These are phyloP conservation scores for Hemiprocne comata DNA, from an alignment of 2,113 vertebrate species.

Conservation along the genomic window DNA sequence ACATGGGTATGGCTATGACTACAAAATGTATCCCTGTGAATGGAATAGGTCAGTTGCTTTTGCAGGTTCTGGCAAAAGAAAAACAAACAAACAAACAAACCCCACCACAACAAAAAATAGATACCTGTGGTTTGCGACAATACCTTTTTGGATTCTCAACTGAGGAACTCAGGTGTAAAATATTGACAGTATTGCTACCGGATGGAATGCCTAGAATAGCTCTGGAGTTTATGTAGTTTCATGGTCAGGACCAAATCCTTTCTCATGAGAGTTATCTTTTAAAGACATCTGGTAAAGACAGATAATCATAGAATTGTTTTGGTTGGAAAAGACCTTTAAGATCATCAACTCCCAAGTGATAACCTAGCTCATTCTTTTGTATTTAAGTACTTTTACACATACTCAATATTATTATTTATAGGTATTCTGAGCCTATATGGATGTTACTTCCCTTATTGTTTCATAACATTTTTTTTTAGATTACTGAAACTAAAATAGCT, in stretches of 20 bases:
- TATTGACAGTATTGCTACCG: slow-evolving; percentile 1
- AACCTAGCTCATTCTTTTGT: background rate
- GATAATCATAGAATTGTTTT: background rate
- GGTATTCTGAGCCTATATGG: background rate
- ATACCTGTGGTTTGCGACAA: too few species aligned
- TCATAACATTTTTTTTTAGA: background rate
- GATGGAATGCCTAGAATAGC: slow-evolving; percentile 28
- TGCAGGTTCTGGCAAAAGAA: background rate
- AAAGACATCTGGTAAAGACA: background rate
- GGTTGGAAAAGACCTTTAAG: too few species aligned
- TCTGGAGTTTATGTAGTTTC: slow-evolving; percentile 17
- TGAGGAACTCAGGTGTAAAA: slow-evolving; percentile 50
- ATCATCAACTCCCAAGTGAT: too few species aligned
- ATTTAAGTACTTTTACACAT: background rate
- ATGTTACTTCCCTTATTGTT: background rate
- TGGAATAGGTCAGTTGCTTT: slow-evolving; percentile 68
- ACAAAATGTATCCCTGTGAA: slow-evolving; percentile 49
- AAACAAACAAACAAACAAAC: too few species aligned
- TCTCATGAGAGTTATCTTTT: slow-evolving; percentile 1
- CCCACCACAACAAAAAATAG: background rate
- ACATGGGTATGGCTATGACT: slow-evolving; percentile 50
- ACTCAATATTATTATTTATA: background rate
- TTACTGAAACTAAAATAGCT: background rate
- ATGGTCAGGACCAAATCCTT: slow-evolving; percentile 33
- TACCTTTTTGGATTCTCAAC: slow-evolving; percentile 19